A percentile compares a stretch with the other conserved stretches of the same genome.
Evolutionary conservation across 2,113 vertebrate genomes (phyloP).

Genomic region (Variabilichromis moorii): DNA sequence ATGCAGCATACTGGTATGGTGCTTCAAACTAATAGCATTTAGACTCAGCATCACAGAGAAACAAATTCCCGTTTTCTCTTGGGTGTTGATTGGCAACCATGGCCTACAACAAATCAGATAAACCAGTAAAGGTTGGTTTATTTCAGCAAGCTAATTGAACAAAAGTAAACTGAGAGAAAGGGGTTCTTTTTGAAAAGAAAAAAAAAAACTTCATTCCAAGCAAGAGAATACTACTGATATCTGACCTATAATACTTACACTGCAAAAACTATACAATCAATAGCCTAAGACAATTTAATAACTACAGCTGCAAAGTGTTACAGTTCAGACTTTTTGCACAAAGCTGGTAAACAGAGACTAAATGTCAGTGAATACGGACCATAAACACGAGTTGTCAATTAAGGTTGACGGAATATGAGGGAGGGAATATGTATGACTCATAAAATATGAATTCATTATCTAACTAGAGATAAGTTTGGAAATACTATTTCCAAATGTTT

Average conservation of each 20-base stretch:
- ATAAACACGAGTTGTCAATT: neutral
- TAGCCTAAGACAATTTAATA: neutral
- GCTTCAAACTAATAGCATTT: neutral
- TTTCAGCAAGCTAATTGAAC: neutral
- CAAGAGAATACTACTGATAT: neutral
- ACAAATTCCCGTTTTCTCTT: neutral
- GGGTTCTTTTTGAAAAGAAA: neutral
- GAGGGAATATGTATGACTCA: neutral
- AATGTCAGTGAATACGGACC: neutral
- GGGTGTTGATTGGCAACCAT: neutral
- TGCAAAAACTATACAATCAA: neutral
- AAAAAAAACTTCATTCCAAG: neutral
- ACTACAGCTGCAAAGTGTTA: neutral
- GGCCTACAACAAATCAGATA: neutral
- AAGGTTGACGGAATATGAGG: neutral
- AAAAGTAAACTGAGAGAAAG: neutral
- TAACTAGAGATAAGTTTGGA: neutral
- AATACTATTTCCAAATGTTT: neutral
- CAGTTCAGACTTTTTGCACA: neutral
- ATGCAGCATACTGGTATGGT: neutral
- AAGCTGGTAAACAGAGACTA: neutral
- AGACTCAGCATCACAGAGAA: neutral
- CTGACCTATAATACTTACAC: neutral
- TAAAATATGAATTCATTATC: neutral
- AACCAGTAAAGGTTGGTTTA: neutral